Percentiles rank a stretch among this genome's conserved stretches.
phyloP scores from a whole-genome alignment of 2,888 invertebrate species.

The Leptodirus hochenwartii region DNA sequence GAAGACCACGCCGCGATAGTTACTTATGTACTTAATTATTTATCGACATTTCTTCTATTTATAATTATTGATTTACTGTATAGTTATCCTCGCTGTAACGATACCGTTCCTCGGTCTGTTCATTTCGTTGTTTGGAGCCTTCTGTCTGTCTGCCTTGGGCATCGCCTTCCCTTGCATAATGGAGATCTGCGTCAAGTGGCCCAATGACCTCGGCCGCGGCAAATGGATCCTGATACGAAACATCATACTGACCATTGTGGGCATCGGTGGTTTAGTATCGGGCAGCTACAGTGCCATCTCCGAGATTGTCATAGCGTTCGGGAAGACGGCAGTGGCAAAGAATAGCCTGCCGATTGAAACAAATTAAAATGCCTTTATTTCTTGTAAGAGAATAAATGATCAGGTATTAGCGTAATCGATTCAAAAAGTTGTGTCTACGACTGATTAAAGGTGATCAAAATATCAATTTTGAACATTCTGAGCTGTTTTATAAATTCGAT shows the following conservation, averaged over 20 bases:
- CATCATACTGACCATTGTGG: slow-evolving; percentile 31
- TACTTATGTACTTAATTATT: neutral
- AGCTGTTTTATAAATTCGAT: too few relatives aligned
- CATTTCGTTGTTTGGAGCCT: slow-evolving; percentile 58
- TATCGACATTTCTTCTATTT: slow-evolving; percentile 4
- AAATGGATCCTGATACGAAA: slow-evolving; percentile 30
- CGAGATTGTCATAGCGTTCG: slow-evolving; percentile 26
- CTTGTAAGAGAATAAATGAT: too few relatives aligned
- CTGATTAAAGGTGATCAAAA: too few relatives aligned
- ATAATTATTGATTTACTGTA: slow-evolving; percentile 5
- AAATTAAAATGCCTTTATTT: too few relatives aligned
- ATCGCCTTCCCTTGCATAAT: slow-evolving; percentile 59
- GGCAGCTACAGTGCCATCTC: slow-evolving; percentile 36
- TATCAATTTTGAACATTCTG: too few relatives aligned
- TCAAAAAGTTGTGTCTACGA: too few relatives aligned
- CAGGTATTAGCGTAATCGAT: too few relatives aligned
- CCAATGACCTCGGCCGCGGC: slow-evolving; percentile 33
- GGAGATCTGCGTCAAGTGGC: slow-evolving; percentile 53
- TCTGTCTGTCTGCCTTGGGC: slow-evolving; percentile 53
- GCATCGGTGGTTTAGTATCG: slow-evolving; percentile 33
- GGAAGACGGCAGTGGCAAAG: too few relatives aligned
- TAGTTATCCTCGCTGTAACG: slow-evolving; percentile 53
- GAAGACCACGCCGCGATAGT: neutral
- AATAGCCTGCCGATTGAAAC: too few relatives aligned
- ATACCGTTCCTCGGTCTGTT: slow-evolving; percentile 54